A percentile compares a stretch with the other conserved stretches of the same genome.
Conservation (phyloP, 2,888 invertebrate genomes). For the Xestobium rufovillosum region DNA sequence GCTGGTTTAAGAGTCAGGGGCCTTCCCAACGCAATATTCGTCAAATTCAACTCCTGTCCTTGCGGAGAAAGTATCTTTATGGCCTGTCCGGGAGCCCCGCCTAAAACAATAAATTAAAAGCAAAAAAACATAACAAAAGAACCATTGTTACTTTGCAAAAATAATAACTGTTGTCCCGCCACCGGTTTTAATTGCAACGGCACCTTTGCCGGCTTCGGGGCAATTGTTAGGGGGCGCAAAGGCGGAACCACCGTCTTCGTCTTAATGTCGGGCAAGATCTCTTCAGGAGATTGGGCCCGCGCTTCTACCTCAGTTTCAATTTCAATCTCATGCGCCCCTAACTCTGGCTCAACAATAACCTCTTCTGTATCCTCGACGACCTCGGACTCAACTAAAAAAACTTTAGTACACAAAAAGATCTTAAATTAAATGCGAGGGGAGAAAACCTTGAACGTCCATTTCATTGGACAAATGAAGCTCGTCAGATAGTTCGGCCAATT, state of each 20-base stretch:
- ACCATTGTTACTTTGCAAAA: constrained; percentile 40
- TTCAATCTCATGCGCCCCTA: constrained; percentile 36
- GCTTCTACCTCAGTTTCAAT: constrained; percentile 38
- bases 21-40: constrained; percentile 36
- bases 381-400: too few relatives aligned
- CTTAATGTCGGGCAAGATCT: constrained; percentile 32
- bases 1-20: constrained; percentile 37
- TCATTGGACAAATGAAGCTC: constrained; percentile 33
- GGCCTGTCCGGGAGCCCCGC: constrained; percentile 34
- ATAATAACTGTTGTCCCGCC: constrained; percentile 42
- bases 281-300: constrained; percentile 30
- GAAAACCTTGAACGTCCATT: constrained; percentile 37
- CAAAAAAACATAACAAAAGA: background rate
- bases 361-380: constrained; percentile 31
- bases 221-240: constrained; percentile 44
- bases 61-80: constrained; percentile 39
- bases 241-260: constrained; percentile 33
- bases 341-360: constrained; percentile 33
- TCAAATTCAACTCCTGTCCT: constrained; percentile 38
- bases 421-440: too few relatives aligned
- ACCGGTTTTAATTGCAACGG: constrained; percentile 38
- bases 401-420: too few relatives aligned
- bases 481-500: constrained; percentile 35
- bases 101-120: constrained; percentile 12
- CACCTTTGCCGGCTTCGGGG: constrained; percentile 43